Evolutionary conservation across 1,140 invertebrate genomes (phyloP).

Genomic region (Hycleus phaleratus): DNA sequence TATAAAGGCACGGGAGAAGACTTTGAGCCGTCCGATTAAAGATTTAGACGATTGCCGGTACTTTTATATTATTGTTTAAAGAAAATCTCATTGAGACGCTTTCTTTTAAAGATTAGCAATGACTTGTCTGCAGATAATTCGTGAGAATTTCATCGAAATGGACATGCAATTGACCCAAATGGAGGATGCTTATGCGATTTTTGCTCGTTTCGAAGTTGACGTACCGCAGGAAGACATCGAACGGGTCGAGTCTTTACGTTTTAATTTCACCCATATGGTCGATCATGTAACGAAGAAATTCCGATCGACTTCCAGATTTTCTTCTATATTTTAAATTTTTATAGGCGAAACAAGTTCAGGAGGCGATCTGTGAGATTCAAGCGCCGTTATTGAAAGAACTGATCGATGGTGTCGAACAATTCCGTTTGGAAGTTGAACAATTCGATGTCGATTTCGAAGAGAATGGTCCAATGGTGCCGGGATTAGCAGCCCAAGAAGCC

Average conservation of each 20-base stretch:
- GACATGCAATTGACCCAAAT: constrained; percentile 67
- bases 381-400: constrained; percentile 64
- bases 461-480: constrained; percentile 75
- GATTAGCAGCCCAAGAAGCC: constrained; percentile 72
- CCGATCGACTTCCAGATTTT: not conserved
- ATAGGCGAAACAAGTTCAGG: constrained; percentile 62
- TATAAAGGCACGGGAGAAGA: constrained; percentile 59
- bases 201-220: constrained; percentile 61
- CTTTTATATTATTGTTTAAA: not conserved
- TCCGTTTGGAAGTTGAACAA: constrained; percentile 58
- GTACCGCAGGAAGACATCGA: constrained; percentile 72
- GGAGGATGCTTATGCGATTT: constrained; percentile 70
- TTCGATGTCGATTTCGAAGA: constrained; percentile 68
- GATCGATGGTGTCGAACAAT: constrained; percentile 58
- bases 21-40: constrained; percentile 56
- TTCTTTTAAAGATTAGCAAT: constrained; percentile 51
- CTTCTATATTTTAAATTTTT: constrained; percentile 1
- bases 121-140: constrained; percentile 64
- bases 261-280: constrained; percentile 70
- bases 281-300: constrained; percentile 45
- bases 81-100: too few species aligned
- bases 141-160: constrained; percentile 66
- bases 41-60: constrained; percentile 61
- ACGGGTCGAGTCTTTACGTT: constrained; percentile 66
- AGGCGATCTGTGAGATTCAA: constrained; percentile 67